These are phyloP conservation scores for Drosophila ohnishii DNA, from an alignment of 1,140 invertebrate genomes.

Conservation along the genomic window DNA sequence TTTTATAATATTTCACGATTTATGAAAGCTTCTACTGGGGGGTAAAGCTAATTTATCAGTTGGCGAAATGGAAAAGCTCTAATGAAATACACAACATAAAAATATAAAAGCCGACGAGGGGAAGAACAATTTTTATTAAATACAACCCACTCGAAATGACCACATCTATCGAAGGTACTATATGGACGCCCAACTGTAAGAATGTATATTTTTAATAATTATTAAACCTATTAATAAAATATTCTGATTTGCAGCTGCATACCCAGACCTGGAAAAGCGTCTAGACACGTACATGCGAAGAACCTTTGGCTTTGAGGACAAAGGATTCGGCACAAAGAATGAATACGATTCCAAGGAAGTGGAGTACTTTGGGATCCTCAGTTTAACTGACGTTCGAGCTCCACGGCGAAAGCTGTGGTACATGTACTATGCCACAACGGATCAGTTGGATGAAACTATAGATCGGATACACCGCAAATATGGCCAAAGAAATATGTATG, in stretches of 20 bases:
- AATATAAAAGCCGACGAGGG: conserved; percentile 7
- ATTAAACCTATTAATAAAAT: neutral
- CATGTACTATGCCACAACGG: conserved; percentile 43
- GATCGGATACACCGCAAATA: conserved; percentile 60
- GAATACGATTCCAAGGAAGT: conserved; percentile 38
- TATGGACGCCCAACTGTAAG: conserved; percentile 20
- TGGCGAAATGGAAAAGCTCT: conserved; percentile 20
- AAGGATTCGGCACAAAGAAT: neutral
- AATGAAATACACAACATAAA: neutral
- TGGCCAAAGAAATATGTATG: conserved; percentile 64
- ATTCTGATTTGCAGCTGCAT: neutral
- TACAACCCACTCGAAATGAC: neutral
- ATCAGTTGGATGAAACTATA: conserved; percentile 44
- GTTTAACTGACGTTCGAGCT: conserved; percentile 38
- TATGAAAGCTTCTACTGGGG: neutral
- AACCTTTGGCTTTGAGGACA: conserved; percentile 5
- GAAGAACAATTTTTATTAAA: neutral
- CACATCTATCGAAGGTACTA: neutral
- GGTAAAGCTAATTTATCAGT: neutral
- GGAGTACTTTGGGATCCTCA: conserved; percentile 61
- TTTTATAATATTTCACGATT: too few species aligned
- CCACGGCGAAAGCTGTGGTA: conserved; percentile 63
- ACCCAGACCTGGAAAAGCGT: conserved; percentile 38
- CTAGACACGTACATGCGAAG: conserved; percentile 42
- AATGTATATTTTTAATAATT: neutral